phyloP scores from a whole-genome alignment of 2,888 invertebrate species.

The Sylvicola cinctus region DNA sequence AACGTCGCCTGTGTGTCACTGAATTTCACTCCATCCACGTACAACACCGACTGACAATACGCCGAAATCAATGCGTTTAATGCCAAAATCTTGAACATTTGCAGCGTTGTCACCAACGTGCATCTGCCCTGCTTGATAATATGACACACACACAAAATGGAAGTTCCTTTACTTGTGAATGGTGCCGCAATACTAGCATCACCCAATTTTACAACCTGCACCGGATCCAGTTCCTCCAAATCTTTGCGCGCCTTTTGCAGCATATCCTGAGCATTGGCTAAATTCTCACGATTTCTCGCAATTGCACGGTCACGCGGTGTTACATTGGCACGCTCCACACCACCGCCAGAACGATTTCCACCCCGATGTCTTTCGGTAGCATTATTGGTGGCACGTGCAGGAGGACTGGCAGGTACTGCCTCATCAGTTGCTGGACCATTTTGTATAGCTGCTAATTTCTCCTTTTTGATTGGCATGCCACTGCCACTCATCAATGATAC shows the following conservation, averaged over 20 bases:
- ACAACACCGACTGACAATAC: conserved; percentile 95
- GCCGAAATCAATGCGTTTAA: conserved; percentile 93
- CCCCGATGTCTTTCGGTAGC: conserved; percentile 7
- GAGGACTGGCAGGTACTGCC: background rate
- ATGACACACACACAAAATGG: conserved; percentile 91
- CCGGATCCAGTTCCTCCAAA: conserved; percentile 66
- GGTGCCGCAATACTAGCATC: conserved; percentile 99
- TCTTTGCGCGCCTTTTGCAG: conserved; percentile 46
- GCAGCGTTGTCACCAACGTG: conserved; percentile 94
- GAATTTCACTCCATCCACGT: conserved; percentile 94
- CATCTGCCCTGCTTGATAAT: conserved; percentile 99
- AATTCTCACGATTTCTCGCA: conserved; percentile 18
- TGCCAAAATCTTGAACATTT: conserved; percentile 99
- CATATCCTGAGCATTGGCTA: conserved; percentile 17
- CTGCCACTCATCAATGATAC: conserved; percentile 78
- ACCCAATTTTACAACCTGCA: conserved; percentile 82
- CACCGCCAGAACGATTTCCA: conserved; percentile 9
- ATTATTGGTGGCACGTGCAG: conserved; percentile 2
- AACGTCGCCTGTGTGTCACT: conserved; percentile 95
- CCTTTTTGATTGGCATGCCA: conserved; percentile 43
- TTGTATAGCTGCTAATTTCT: conserved; percentile 9
- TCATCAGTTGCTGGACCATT: conserved; percentile 2
- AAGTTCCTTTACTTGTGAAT: conserved; percentile 92
- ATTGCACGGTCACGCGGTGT: conserved; percentile 19
- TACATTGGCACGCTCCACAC: conserved; percentile 14